Evolutionary conservation across 2,888 invertebrate species (phyloP), one percentile per base, ranked within the genome.

Genomic region (Phasia obesa): DNA sequence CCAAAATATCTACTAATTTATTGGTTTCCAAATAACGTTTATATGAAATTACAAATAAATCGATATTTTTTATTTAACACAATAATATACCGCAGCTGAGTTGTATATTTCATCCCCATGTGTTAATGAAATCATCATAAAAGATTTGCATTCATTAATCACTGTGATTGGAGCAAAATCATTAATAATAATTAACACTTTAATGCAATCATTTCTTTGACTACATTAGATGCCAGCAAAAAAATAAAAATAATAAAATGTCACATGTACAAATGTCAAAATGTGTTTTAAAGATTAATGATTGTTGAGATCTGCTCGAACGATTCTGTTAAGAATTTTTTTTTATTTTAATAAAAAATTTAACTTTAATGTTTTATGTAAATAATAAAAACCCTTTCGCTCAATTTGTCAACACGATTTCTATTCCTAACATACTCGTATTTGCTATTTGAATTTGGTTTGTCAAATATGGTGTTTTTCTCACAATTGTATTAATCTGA

Each of bases 161-260:
- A 70, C 25, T 49, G 35, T 11, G n/a, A 11, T 75, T 59, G 70
- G 7, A 5, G 27, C 55, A 62, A 49, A 65, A 76, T 81, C 71
- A 81, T 81, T 81, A 55, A 81, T 81, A 71, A 81, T 81, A 81
- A 81, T 81, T 77, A 81, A 59, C 70, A 67, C 71, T 65, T 60
- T 73, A 76, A 81, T 73, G 70, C 47, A 81, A 67, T 69, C 81
- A 62, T 65, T 76, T 59, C 59, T 53, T 59, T 60, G 70, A 65
- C 55, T 57, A 13, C 27, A 64, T 70, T 38, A 55, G 57, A 19
- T 21, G 47, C 7, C 62, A 27, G 35, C 19, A 31, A 17, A 35
- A 6, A 17, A 49, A 49, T 13, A 35, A 38, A 38, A 67, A 47
- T 35, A 70, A 62, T 55, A 70, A 47, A 70, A 70, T 77, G 47